These are phyloP conservation scores for Nyctibius bracteatus DNA, from an alignment of 2,113 vertebrate genomes.

Conservation along the genomic window DNA sequence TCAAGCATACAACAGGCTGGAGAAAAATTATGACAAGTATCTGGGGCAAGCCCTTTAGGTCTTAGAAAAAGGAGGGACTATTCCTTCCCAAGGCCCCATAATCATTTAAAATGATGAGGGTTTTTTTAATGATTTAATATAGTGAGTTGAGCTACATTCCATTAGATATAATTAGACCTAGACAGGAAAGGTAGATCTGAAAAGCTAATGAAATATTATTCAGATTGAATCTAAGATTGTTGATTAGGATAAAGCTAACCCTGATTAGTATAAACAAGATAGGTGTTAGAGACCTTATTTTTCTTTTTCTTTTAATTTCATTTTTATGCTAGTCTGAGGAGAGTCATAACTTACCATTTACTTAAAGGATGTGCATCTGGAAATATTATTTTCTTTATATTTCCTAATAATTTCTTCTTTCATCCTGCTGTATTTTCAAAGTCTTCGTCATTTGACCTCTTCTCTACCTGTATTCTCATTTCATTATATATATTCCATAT, in stretches of 20 bases:
- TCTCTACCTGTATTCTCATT: neutral
- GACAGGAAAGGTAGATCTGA: constrained; percentile 84
- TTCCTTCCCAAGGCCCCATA: constrained; percentile 57
- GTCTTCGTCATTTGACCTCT: neutral
- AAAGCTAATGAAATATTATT: constrained; percentile 86
- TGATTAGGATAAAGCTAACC: constrained; percentile 84
- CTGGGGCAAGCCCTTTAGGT: constrained; percentile 32
- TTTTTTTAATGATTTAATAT: constrained; percentile 80
- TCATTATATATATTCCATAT: neutral
- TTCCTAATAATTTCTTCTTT: neutral
- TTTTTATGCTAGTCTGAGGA: constrained; percentile 61
- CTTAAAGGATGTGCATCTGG: constrained; percentile 17
- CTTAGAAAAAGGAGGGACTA: constrained; percentile 14
- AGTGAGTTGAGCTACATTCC: constrained; percentile 84
- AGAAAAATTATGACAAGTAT: constrained; percentile 33
- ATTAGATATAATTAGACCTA: constrained; percentile 86
- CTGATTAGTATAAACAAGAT: constrained; percentile 85
- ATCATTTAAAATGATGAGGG: constrained; percentile 68
- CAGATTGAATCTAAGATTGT: constrained; percentile 82
- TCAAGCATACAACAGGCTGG: constrained; percentile 11
- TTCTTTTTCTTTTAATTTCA: constrained; percentile 66
- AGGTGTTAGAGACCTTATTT: constrained; percentile 71
- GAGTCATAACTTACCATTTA: constrained; percentile 30
- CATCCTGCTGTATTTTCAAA: neutral
- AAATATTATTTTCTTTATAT: constrained; percentile 37